Evolutionary conservation across 23 tunicate genomes (phyloP).

Genomic region (Ascidia mentula): DNA sequence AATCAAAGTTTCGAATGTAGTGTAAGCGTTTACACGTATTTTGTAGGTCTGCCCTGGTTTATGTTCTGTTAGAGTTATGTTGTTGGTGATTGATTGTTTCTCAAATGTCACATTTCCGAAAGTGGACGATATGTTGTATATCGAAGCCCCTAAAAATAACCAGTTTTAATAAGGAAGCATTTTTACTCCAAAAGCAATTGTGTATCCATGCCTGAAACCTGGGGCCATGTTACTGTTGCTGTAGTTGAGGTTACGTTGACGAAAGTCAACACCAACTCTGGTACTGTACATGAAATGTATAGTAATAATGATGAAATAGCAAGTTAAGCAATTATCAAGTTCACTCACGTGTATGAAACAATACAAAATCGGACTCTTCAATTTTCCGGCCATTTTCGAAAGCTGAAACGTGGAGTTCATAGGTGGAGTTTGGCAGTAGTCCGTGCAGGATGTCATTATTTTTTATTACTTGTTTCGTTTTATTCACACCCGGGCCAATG

Average conservation of each 20-base stretch:
- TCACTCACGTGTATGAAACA: background rate
- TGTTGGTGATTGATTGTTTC: background rate
- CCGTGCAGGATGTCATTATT: background rate
- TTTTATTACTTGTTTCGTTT: background rate
- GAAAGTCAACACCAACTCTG: background rate
- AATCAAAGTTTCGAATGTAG: background rate
- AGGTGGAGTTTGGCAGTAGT: background rate
- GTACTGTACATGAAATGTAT: background rate
- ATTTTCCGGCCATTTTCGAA: background rate
- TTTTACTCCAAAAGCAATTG: background rate
- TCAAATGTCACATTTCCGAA: background rate
- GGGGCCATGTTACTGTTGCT: background rate
- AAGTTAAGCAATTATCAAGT: too few relatives aligned
- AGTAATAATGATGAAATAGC: too few relatives aligned
- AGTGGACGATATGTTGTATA: background rate
- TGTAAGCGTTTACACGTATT: background rate
- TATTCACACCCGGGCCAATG: background rate
- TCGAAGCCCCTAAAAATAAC: background rate
- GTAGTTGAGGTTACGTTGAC: background rate
- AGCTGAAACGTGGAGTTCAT: background rate
- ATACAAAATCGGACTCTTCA: background rate
- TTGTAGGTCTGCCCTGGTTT: background rate
- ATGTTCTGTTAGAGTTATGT: background rate
- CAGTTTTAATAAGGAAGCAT: background rate
- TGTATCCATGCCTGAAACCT: background rate